A percentile compares a stretch with the other conserved stretches of the same genome.
Conservation (phyloP, 2,888 invertebrate genomes). For the Drosophila melanosoma region DNA sequence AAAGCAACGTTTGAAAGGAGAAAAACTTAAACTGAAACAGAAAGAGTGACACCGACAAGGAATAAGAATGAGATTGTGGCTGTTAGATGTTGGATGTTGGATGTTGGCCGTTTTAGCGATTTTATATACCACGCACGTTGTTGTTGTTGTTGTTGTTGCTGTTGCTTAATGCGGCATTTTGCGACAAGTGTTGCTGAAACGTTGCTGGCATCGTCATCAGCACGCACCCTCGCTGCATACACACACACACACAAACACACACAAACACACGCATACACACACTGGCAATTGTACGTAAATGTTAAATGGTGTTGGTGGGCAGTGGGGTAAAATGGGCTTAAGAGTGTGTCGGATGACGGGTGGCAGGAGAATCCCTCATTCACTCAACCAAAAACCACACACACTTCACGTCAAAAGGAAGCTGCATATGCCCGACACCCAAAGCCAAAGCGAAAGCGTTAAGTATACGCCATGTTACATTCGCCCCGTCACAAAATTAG, state of each 20-base stretch:
- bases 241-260: constrained; percentile 15
- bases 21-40: constrained; percentile 16
- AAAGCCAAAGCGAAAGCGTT: constrained; percentile 53
- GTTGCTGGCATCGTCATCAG: constrained; percentile 67
- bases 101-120: constrained; percentile 55
- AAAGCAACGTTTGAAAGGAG: constrained; percentile 12
- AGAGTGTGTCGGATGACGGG: constrained; percentile 4
- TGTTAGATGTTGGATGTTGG: constrained; percentile 20
- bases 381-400: constrained; percentile 71
- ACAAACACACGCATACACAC: background rate
- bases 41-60: constrained; percentile 18
- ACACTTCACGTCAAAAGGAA: constrained; percentile 67
- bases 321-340: constrained; percentile 14
- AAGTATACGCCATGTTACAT: constrained; percentile 72
- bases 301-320: constrained; percentile 66
- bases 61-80: constrained; percentile 17
- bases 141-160: constrained; percentile 66
- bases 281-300: constrained; percentile 72
- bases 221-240: constrained; percentile 56
- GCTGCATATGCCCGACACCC: constrained; percentile 52
- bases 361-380: constrained; percentile 60
- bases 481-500: constrained; percentile 73
- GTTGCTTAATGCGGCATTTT: constrained; percentile 74
- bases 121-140: constrained; percentile 74
- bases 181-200: constrained; percentile 77